phyloP scores from a whole-genome alignment of 2,113 vertebrate genomes.

The Chamaetylas fuelleborni region DNA sequence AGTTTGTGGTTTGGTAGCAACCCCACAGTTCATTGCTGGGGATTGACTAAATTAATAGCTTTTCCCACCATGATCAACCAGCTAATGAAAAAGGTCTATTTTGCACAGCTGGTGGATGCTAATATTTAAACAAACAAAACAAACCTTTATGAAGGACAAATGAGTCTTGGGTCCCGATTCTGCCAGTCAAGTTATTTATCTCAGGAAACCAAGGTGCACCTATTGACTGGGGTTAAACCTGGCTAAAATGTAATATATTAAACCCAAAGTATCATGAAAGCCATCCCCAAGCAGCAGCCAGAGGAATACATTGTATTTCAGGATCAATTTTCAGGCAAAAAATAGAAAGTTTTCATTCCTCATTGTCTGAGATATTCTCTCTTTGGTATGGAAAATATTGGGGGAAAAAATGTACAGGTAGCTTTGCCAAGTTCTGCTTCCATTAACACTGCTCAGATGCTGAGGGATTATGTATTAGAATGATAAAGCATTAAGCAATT shows the following conservation, averaged over 20 bases:
- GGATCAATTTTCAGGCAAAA: neutral
- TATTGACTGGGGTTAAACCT: neutral
- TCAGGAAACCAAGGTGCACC: neutral
- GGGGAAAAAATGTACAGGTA: neutral
- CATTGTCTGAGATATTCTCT: neutral
- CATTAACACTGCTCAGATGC: neutral
- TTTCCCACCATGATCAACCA: conserved; percentile 54
- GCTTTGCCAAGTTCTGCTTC: neutral
- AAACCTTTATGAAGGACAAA: conserved; percentile 19
- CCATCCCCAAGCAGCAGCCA: neutral
- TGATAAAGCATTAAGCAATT: conserved; percentile 25
- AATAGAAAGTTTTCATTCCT: neutral
- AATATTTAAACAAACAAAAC: conserved; percentile 63
- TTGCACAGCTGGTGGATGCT: conserved; percentile 44
- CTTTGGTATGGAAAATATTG: neutral
- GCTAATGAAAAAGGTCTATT: conserved; percentile 54
- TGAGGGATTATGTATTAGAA: neutral
- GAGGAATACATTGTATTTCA: neutral
- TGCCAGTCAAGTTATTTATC: neutral
- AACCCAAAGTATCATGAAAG: neutral
- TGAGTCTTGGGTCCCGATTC: neutral
- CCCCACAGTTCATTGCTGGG: conserved; percentile 64
- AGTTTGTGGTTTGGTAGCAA: conserved; percentile 50
- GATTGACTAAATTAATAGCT: conserved; percentile 70
- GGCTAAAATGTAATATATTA: conserved; percentile 24